phyloP scores from a whole-genome alignment of 2,113 vertebrate genomes.

The Crotalus tigris region DNA sequence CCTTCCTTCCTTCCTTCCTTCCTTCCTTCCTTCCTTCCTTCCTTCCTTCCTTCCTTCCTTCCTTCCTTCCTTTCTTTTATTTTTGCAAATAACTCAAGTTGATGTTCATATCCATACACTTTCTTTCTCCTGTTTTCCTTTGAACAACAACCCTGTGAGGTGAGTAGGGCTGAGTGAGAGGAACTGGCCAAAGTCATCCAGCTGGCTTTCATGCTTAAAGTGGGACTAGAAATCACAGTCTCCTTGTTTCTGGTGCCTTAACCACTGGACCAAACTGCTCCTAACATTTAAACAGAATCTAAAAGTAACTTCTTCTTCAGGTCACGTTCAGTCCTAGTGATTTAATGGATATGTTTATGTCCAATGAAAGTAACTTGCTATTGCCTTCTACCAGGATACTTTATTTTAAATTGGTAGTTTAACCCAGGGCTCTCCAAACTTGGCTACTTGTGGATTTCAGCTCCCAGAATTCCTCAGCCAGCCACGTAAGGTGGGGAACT shows the following conservation, averaged over 20 bases:
- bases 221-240: no score
- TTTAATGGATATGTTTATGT: not conserved
- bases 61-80: not conserved
- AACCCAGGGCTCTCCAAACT: not conserved
- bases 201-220: not conserved
- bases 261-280: no score
- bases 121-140: not conserved
- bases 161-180: not conserved
- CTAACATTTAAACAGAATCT: no score
- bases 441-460: not conserved
- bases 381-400: not conserved
- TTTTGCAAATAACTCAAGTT: not conserved
- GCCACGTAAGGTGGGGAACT: not conserved
- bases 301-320: no score
- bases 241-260: no score
- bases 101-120: not conserved
- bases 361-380: not conserved
- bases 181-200: not conserved
- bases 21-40: accelerated
- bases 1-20: no score
- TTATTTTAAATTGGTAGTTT: not conserved
- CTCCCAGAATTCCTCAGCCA: not conserved
- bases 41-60: no score
- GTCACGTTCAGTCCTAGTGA: not conserved
- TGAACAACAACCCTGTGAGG: not conserved